Evolutionary conservation across 2,888 invertebrate genomes (phyloP), one percentile per base, ranked within the genome.

Genomic region (Ariolimax columbianus): DNA sequence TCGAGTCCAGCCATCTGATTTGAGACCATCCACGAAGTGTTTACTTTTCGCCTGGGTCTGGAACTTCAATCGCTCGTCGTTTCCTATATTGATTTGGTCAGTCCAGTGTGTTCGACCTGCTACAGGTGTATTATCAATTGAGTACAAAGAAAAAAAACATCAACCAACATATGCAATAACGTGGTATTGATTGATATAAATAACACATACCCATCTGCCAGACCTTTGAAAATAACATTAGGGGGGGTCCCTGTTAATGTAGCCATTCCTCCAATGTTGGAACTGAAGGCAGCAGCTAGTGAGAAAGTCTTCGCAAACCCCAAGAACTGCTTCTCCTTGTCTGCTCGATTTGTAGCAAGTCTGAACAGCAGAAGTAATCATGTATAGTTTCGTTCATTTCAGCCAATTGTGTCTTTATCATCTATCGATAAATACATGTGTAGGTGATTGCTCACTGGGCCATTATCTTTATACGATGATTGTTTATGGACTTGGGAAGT

Each of bases 231-330:
- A 51, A 94, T 93, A 78, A 95, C 92, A 88, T 94, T 94, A 7
- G 94, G 93, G 3, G 93, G 93, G 0, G 94, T 94, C 19, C 94
- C 94, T 3, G 94, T 94, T 43, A 94, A 88, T 0, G 94, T 94
- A 2, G 94, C 94, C 63, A 93, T 92, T 1, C 94, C 94, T 30
- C 94, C 94, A 38, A 93, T 91, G 88, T 94, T 94, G 30, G 94
- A 94, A 11, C 94, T 91, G 86, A 92, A 94, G 3, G 93, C 92
- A n/a, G 93, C 90, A 66, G 91, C 89, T 30, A 92, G 83, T 26
- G 90, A 87, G 70, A 92, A 90, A 14, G 90, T 90, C 82, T 91
- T 92, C 40, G 90, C 89, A 36, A 90, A 83, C 19, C 82, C 83
- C 19, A 82, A 9, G 55, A 84, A 84, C 17, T 63, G 72, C 19